Base-by-base conservation (phyloP, 2,797 vertebrate genomes). In the Helostoma temminkii region DNA sequence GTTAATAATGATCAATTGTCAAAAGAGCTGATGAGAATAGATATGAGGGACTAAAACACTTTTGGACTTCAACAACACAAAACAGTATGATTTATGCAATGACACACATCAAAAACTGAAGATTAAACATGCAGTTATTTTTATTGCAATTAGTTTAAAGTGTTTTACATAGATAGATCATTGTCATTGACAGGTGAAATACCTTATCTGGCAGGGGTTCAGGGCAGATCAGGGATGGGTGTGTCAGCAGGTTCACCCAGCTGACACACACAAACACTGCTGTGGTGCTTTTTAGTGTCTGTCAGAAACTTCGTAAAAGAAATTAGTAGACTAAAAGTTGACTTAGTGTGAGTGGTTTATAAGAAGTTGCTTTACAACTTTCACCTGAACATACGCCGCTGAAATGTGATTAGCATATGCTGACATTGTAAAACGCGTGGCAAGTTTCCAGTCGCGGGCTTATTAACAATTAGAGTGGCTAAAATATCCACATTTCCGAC, bases 171-270 rank as follows among this genome's bases (percentile, higher is more conserved):
- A 2, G 15, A 37, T 1, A 32, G 8, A 16, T 4, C 4, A 4
- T 41, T 32, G 19, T 1, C 2, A 12, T 18, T n/a, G 6, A 15
- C 10, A 19, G 22, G 7, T 37, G 16, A 48, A 61, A 43, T 12
- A 26, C 16, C n/a, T 48, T 0, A 4, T 30, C 0, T 9, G 14
- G 22, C 3, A 3, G 24, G 1, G 7, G 12, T 4, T 54, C 4
- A 30, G 48, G 21, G 53, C 4, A 5, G 48, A 9, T 28, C 19
- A 4, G 10, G 59, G 46, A 62, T 48, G 53, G 66, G 66, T 55
- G 80, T 70, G 75, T 78, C 76, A 54, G 52, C 71, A 63, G 61
- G 52, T 55, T 71, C 66, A 66, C 54, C 26, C n/a, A 4, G 2
- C 42, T 56, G 42, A 70, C 22, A 63, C n/a, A n/a, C n/a, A n/a